Evolutionary conservation across 2,113 vertebrate species (phyloP), one percentile per base, ranked within the genome.

Genomic region (Leptobrachium ailaonicum): DNA sequence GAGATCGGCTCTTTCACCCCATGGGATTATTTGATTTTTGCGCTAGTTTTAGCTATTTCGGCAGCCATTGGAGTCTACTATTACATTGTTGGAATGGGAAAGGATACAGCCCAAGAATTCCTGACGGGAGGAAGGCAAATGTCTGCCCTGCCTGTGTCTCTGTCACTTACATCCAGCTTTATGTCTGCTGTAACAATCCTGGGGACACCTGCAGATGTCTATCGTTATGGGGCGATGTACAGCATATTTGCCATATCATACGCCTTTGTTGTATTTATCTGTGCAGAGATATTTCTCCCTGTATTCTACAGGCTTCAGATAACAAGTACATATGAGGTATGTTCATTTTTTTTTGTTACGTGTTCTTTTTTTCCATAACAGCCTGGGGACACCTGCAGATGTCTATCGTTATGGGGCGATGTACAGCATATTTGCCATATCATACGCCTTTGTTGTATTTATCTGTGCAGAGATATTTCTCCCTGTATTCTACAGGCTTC

Each of bases 291-390:
- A 80, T 99, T 96, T 77, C 90, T 99, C 2, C 98, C 98, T 0
- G 93, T 99, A 77, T 99, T 98, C 90, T 99, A 99, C 88, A 93
- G 88, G 43, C 88, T 99, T 84, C 92, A 92, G 4, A 91, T 98
- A 82, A 97, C 96, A 83, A 99, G 98, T 88, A 97, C 96, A 67
- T 94, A 95, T 0, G 93, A 95, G 94, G 94, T 95, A 84, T 86
- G 85, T 2, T 32, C 32, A 10, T 1, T 12, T 3, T 4, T 64
- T 64, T 64, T 9, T 64, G 14, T 64, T 20, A 64, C 6, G 3
- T 1, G 3, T 64, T 20, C 2, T 64, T 64, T 64, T 20, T n/a
- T n/a, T n/a, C n/a, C n/a, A n/a, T n/a, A n/a, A n/a, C n/a, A n/a
- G n/a, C n/a, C n/a, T n/a, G n/a, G n/a, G n/a, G n/a, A n/a, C n/a